These are phyloP conservation scores for Acholoe squamosa DNA, from an alignment of 2,888 invertebrate species.

Conservation along the genomic window DNA sequence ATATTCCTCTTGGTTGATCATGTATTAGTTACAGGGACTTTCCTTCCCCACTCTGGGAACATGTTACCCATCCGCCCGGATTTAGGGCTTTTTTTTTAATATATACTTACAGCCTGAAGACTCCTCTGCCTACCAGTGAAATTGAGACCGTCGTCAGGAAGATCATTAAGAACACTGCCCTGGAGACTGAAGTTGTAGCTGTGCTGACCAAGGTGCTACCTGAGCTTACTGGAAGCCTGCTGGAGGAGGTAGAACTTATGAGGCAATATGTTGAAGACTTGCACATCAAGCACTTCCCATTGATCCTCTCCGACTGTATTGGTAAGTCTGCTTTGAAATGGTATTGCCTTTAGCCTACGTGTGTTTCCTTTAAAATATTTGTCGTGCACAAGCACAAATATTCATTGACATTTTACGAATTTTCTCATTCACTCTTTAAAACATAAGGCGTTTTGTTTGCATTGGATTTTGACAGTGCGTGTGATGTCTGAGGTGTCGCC, in stretches of 20 bases:
- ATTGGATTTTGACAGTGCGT: too few species aligned
- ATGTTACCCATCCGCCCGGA: too few species aligned
- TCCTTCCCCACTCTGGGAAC: too few species aligned
- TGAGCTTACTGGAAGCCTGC: neutral
- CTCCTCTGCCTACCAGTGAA: neutral
- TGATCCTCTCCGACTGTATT: neutral
- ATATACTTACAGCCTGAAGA: conserved; percentile 2
- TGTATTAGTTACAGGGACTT: too few species aligned
- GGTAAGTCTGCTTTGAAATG: neutral
- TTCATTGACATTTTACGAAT: neutral
- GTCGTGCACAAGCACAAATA: neutral
- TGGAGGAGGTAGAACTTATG: neutral
- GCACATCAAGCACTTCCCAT: neutral
- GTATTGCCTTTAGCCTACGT: too few species aligned
- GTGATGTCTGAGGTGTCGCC: neutral
- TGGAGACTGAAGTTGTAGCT: neutral
- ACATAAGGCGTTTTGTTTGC: too few species aligned
- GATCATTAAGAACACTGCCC: neutral
- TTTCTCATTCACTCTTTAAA: too few species aligned
- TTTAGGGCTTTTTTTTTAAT: neutral
- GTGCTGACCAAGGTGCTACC: neutral
- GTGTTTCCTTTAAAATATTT: neutral
- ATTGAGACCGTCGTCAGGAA: neutral
- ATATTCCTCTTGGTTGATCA: too few species aligned
- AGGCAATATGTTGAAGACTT: neutral